Evolutionary conservation across 2,113 vertebrate genomes (phyloP).

Genomic region (Cheirogaleus medius): DNA sequence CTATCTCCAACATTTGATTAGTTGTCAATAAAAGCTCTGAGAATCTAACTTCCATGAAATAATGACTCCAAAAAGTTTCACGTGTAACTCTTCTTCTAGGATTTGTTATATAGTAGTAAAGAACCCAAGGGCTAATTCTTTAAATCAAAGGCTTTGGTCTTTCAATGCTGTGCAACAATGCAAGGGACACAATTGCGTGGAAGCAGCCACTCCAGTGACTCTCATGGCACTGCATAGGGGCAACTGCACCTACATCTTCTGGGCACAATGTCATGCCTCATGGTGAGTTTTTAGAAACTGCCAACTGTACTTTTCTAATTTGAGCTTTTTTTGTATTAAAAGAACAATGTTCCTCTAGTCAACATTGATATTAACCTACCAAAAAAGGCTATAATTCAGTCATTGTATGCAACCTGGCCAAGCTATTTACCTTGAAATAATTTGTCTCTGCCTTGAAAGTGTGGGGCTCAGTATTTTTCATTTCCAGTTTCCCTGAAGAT

Average conservation of each 20-base stretch:
- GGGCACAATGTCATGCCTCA: background rate
- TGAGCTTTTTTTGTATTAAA: background rate
- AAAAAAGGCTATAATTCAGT: slow-evolving; percentile 27
- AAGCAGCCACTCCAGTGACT: background rate
- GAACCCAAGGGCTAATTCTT: background rate
- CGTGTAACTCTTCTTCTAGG: background rate
- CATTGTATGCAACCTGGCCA: slow-evolving; percentile 10
- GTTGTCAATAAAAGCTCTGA: background rate
- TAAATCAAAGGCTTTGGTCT: background rate
- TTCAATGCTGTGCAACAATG: background rate
- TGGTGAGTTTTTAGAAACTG: slow-evolving; percentile 23
- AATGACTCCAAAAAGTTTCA: background rate
- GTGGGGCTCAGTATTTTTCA: slow-evolving; percentile 49
- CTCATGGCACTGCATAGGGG: background rate
- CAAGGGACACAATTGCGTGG: background rate
- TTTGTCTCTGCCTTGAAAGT: slow-evolving; percentile 53
- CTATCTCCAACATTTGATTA: background rate
- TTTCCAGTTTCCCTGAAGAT: slow-evolving; percentile 53
- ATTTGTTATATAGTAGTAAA: slow-evolving; percentile 4
- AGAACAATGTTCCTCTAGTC: slow-evolving; percentile 9
- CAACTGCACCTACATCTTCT: background rate
- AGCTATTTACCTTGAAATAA: slow-evolving; percentile 42
- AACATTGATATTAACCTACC: slow-evolving; percentile 45
- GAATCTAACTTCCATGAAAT: background rate
- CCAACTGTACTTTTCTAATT: slow-evolving; percentile 20